Conservation (phyloP, 1,140 invertebrate species). For the Drosophila sp. region DNA sequence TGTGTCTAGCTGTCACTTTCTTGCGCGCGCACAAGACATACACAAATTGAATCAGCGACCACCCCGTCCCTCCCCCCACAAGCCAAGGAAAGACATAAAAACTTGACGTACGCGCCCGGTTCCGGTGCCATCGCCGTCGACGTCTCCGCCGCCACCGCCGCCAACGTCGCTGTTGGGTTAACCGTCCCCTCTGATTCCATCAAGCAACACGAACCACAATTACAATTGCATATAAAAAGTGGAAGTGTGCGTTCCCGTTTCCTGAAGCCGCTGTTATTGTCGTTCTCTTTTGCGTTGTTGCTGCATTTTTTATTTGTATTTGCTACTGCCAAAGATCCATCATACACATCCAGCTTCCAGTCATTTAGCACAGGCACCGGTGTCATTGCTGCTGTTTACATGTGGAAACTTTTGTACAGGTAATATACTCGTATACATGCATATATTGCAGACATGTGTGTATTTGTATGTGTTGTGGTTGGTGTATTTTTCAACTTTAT, state of each 20-base stretch:
- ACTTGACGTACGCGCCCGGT: slow-evolving; percentile 70
- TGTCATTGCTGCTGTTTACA: slow-evolving; percentile 43
- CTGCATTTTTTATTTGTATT: slow-evolving; percentile 31
- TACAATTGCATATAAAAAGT: slow-evolving; percentile 38
- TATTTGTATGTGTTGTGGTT: neutral
- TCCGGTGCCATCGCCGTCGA: slow-evolving; percentile 62
- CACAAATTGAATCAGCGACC: slow-evolving; percentile 64
- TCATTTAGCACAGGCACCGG: slow-evolving; percentile 36
- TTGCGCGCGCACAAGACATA: slow-evolving; percentile 70
- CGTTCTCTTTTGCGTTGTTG: neutral
- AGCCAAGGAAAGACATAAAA: slow-evolving; percentile 27
- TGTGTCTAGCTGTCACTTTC: slow-evolving; percentile 79
- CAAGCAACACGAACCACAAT: slow-evolving; percentile 24
- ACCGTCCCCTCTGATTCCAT: slow-evolving; percentile 10
- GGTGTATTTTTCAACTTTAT: slow-evolving; percentile 14
- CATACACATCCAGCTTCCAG: slow-evolving; percentile 23
- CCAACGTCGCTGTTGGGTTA: slow-evolving; percentile 43
- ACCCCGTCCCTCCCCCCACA: slow-evolving; percentile 39
- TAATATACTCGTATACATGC: slow-evolving; percentile 21
- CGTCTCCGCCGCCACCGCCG: slow-evolving; percentile 17
- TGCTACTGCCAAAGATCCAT: slow-evolving; percentile 22
- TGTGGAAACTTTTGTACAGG: slow-evolving; percentile 40
- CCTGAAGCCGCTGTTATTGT: neutral
- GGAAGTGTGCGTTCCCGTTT: slow-evolving; percentile 23
- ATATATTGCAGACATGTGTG: neutral